Evolutionary conservation across 2,113 vertebrate species (phyloP).

Genomic region (Upupa epops): DNA sequence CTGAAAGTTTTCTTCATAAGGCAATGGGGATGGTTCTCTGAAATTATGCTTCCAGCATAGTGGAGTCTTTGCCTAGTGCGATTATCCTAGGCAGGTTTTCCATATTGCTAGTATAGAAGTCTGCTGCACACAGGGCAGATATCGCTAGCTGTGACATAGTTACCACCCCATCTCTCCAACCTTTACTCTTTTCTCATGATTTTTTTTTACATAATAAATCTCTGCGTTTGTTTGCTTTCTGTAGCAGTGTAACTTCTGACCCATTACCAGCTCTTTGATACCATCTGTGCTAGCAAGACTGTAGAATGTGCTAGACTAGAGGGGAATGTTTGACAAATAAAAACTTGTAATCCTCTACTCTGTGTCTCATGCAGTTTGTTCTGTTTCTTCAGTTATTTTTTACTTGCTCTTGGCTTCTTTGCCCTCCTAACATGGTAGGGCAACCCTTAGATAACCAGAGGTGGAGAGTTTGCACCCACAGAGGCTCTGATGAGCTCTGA

Average conservation of each 20-base stretch:
- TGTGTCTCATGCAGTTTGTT: conserved; percentile 46
- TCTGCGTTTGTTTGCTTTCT: conserved; percentile 56
- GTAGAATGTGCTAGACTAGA: conserved; percentile 69
- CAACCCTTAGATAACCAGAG: not conserved
- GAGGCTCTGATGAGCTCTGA: not conserved
- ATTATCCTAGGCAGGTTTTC: not conserved
- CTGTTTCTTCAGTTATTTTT: not conserved
- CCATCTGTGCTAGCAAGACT: conserved; percentile 61
- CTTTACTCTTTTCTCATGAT: conserved; percentile 14
- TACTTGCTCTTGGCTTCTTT: not conserved
- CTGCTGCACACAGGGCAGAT: not conserved
- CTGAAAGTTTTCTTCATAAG: not conserved
- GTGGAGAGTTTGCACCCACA: not conserved
- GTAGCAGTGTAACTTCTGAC: conserved; percentile 50
- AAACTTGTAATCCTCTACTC: conserved; percentile 64
- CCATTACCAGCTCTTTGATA: conserved; percentile 51
- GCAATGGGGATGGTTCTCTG: not conserved
- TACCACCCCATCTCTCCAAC: not conserved
- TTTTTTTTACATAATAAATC: not conserved
- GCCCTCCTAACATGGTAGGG: not conserved
- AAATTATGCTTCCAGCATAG: not conserved
- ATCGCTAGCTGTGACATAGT: not conserved
- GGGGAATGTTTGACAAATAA: conserved; percentile 70
- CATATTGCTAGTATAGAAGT: conserved; percentile 11
- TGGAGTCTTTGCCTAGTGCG: not conserved